A percentile compares a stretch with the other conserved stretches of the same genome.
Evolutionary conservation across 2,888 invertebrate species (phyloP).

Genomic region (Plebejus anna): DNA sequence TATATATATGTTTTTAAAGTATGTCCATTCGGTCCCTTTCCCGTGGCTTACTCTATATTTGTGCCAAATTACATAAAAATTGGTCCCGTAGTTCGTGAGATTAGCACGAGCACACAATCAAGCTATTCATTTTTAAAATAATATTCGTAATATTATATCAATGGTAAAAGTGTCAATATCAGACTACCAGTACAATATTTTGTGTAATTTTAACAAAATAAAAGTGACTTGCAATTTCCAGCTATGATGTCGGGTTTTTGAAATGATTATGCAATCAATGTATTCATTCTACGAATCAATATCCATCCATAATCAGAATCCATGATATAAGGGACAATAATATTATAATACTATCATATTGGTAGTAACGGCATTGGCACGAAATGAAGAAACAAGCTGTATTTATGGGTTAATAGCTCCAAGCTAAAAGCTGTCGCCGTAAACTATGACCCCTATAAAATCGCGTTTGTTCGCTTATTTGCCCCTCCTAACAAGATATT

Average conservation of each 20-base stretch:
- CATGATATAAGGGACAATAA: neutral
- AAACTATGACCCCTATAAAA: slow-evolving; percentile 27
- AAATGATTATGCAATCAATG: neutral
- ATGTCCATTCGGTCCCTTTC: too few relatives aligned
- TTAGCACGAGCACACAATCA: neutral
- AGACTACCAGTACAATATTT: too few relatives aligned
- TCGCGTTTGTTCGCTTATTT: slow-evolving; percentile 33
- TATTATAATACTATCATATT: neutral
- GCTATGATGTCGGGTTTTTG: neutral
- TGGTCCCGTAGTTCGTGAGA: neutral
- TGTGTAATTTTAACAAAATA: too few relatives aligned
- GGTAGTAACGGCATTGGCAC: neutral
- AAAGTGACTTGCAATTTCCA: neutral
- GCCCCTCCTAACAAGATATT: slow-evolving; percentile 34
- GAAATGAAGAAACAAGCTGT: neutral
- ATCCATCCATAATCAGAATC: neutral
- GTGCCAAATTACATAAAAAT: neutral
- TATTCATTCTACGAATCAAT: neutral
- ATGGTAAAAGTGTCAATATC: neutral
- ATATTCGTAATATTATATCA: neutral
- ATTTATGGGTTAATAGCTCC: slow-evolving; percentile 1
- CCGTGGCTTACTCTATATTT: too few relatives aligned
- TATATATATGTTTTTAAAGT: too few relatives aligned
- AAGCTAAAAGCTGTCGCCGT: slow-evolving; percentile 38
- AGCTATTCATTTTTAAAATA: neutral